A percentile compares a stretch with the other conserved stretches of the same genome.
Evolutionary conservation across 2,888 invertebrate species (phyloP).

Genomic region (Protophormia terraenovae): DNA sequence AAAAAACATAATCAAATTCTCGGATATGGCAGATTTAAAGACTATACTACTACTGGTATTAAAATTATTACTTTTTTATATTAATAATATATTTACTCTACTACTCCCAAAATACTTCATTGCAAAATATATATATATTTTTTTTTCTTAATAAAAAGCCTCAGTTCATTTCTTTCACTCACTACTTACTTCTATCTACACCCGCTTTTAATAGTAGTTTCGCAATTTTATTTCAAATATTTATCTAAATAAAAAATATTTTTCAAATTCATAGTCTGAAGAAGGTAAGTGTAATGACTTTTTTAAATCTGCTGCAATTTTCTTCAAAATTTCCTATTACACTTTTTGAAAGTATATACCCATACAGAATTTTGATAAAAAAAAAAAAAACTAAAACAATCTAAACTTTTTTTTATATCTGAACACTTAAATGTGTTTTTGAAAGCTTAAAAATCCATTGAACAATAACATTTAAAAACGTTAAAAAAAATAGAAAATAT

Average conservation of each 20-base stretch:
- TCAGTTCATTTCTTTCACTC: neutral
- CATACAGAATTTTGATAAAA: slow-evolving; percentile 53
- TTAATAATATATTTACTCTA: neutral
- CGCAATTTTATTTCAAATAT: slow-evolving; percentile 18
- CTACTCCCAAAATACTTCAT: slow-evolving; percentile 39
- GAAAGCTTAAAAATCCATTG: too few species aligned
- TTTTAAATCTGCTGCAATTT: slow-evolving; percentile 42
- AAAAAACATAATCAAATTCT: slow-evolving; percentile 51
- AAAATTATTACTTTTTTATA: slow-evolving; percentile 41
- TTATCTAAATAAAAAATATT: neutral
- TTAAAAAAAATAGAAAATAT: too few species aligned
- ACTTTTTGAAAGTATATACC: neutral
- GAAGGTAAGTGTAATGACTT: slow-evolving; percentile 59
- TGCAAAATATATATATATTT: slow-evolving; percentile 24
- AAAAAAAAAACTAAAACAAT: too few species aligned
- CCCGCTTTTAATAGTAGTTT: slow-evolving; percentile 51
- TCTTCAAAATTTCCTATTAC: slow-evolving; percentile 11
- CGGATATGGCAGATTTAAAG: slow-evolving; percentile 68
- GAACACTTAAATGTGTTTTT: too few species aligned
- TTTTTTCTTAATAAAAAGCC: slow-evolving; percentile 8
- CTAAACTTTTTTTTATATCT: too few species aligned
- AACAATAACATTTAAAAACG: too few species aligned
- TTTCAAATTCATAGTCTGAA: slow-evolving; percentile 8
- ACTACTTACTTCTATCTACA: neutral
- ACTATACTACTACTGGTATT: slow-evolving; percentile 67